Conservation (phyloP, 2,888 invertebrate genomes). For the Nomada flava region DNA sequence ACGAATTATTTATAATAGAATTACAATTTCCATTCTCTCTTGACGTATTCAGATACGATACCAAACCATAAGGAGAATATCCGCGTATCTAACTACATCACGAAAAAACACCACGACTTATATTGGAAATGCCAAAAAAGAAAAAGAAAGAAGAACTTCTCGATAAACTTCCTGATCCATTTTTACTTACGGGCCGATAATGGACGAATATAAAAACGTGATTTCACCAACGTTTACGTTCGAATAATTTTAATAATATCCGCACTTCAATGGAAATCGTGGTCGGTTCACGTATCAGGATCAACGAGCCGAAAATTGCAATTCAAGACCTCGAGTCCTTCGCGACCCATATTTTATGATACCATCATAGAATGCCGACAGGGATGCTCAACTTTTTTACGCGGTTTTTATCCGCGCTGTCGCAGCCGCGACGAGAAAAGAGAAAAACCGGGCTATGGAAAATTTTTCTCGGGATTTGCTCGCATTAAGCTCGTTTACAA, state of each 20-base stretch:
- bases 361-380: conserved; percentile 20
- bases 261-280: conserved; percentile 28
- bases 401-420: conserved; percentile 24
- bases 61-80: no score
- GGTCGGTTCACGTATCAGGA: background rate
- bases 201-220: conserved; percentile 4
- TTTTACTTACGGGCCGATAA: background rate
- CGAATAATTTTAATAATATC: conserved; percentile 38
- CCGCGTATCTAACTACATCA: no score
- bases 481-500: conserved; percentile 38
- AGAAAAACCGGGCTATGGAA: conserved; percentile 8
- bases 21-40: no score
- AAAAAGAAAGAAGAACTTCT: background rate
- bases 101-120: no score
- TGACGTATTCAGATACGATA: no score
- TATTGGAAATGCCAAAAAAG: background rate
- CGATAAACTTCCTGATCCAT: background rate
- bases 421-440: conserved; percentile 16
- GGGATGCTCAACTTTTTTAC: conserved; percentile 26
- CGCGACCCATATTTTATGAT: conserved; percentile 42
- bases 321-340: conserved; percentile 15
- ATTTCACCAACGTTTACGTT: conserved; percentile 13
- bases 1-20: no score
- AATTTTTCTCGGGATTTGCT: conserved; percentile 34
- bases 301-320: conserved; percentile 35